A percentile compares a stretch with the other conserved stretches of the same genome.
Evolutionary conservation across 2,113 vertebrate species (phyloP).

Genomic region (Carettochelys insculpta): DNA sequence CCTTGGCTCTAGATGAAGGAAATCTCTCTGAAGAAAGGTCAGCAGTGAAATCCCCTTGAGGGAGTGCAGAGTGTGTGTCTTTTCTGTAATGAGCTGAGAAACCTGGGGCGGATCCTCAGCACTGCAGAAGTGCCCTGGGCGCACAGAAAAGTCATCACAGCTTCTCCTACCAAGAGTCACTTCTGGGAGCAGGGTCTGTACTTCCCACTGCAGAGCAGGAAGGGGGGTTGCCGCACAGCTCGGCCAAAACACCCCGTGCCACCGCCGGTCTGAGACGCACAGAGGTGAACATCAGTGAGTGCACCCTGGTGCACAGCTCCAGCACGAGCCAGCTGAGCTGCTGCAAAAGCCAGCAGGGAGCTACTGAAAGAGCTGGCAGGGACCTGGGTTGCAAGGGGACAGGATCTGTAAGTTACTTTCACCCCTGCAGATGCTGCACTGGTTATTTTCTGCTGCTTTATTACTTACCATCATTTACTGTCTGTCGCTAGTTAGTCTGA

Average conservation of each 20-base stretch:
- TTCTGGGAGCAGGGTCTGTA: neutral
- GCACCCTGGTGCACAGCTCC: no score
- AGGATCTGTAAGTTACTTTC: no score
- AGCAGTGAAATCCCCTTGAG: neutral
- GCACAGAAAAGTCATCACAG: neutral
- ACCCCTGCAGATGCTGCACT: neutral
- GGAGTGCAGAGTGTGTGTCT: neutral
- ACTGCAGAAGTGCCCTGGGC: neutral
- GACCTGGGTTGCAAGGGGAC: no score
- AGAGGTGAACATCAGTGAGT: no score
- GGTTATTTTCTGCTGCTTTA: neutral
- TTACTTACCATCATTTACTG: neutral
- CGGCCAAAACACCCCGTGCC: neutral
- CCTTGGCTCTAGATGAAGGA: neutral
- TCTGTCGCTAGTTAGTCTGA: neutral
- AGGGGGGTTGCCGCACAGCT: neutral
- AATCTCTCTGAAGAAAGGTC: neutral
- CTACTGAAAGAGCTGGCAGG: no score
- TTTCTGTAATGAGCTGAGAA: neutral
- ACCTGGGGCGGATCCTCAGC: neutral
- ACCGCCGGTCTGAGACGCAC: neutral
- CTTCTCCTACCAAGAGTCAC: neutral
- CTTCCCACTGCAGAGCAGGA: neutral
- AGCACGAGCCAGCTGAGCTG: no score
- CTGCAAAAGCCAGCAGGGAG: no score